phyloP scores from a whole-genome alignment of 2,888 invertebrate genomes.

The Drosophila gaucha region DNA sequence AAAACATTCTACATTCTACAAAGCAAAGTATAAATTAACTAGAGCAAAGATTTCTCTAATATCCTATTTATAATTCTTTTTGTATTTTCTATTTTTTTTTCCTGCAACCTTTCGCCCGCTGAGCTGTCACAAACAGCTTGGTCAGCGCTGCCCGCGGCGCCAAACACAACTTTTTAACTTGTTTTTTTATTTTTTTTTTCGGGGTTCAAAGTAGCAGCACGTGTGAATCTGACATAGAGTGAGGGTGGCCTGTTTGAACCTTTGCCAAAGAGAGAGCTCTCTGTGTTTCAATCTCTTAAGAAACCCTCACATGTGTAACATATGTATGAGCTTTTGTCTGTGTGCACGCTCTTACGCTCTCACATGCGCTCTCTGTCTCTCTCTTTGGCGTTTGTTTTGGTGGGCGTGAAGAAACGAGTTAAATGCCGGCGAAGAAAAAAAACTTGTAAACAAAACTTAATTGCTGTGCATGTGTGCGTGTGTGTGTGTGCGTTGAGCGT shows the following conservation, averaged over 20 bases:
- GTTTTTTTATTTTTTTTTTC: neutral
- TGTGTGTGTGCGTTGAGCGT: conserved; percentile 31
- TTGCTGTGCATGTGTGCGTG: conserved; percentile 34
- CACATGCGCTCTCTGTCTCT: neutral
- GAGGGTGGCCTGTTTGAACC: too few relatives aligned
- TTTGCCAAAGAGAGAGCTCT: conserved; percentile 14
- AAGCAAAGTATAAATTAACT: neutral
- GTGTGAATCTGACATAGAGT: conserved; percentile 31
- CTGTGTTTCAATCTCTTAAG: conserved; percentile 17
- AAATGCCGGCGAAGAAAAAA: conserved; percentile 60
- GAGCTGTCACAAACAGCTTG: conserved; percentile 46
- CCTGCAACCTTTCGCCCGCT: conserved; percentile 13
- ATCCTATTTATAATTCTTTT: neutral
- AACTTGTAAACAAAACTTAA: conserved; percentile 77
- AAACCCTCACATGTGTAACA: conserved; percentile 35
- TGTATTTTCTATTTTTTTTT: conserved; percentile 5
- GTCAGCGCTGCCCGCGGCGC: conserved; percentile 34
- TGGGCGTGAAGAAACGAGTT: conserved; percentile 71
- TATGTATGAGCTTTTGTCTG: conserved; percentile 20
- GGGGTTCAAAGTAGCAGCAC: conserved; percentile 50
- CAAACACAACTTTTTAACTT: conserved; percentile 18
- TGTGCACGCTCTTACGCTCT: conserved; percentile 8
- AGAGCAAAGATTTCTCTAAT: conserved; percentile 2
- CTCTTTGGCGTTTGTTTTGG: conserved; percentile 63
- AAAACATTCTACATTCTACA: too few relatives aligned